These are phyloP conservation scores for Operophtera brumata DNA, from an alignment of 2,888 invertebrate genomes.

Conservation along the genomic window DNA sequence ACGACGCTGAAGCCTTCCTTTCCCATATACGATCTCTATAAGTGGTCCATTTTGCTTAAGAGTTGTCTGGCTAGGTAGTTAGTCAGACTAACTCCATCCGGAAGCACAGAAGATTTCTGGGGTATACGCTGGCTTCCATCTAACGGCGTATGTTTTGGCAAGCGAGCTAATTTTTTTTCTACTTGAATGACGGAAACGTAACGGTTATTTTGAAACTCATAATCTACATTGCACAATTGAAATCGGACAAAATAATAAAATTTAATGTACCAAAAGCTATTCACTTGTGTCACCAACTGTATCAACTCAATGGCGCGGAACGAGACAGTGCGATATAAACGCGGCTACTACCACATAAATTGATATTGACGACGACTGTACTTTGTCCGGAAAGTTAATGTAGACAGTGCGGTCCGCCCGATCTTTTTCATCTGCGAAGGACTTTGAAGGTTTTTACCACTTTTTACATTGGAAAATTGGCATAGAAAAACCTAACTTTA, in stretches of 20 bases:
- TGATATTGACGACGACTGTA: constrained; percentile 62
- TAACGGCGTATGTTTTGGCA: too few species aligned
- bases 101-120: too few species aligned
- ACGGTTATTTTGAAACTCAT: background rate
- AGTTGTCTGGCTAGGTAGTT: too few species aligned
- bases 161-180: too few species aligned
- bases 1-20: too few species aligned
- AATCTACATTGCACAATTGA: background rate
- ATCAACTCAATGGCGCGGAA: constrained; percentile 49
- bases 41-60: too few species aligned
- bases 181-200: background rate
- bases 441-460: background rate
- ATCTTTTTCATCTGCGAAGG: background rate
- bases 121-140: too few species aligned
- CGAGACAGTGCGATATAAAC: constrained; percentile 47
- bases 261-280: background rate
- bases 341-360: constrained; percentile 43
- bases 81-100: too few species aligned
- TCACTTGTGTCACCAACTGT: constrained; percentile 36
- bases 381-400: constrained; percentile 46
- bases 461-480: too few species aligned
- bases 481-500: too few species aligned
- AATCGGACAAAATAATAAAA: background rate
- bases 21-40: too few species aligned
- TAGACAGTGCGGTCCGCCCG: constrained; percentile 48